Conservation (phyloP, 2,888 invertebrate species). For the Tetropium fuscum region DNA sequence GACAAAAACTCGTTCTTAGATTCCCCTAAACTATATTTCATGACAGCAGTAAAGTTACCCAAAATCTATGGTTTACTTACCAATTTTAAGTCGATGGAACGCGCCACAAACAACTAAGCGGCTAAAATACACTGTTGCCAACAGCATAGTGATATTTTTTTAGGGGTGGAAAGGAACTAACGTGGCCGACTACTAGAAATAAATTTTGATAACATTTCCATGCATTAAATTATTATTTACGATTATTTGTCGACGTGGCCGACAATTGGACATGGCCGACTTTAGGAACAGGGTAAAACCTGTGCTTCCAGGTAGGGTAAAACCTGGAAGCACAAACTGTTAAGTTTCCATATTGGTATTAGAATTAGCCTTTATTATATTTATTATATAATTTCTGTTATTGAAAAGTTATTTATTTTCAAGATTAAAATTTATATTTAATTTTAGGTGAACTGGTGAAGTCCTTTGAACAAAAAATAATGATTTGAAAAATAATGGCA, state of each 20-base stretch:
- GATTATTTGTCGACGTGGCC: slow-evolving; percentile 5
- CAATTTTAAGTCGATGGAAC: neutral
- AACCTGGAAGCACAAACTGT: too few relatives aligned
- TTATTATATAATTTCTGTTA: too few relatives aligned
- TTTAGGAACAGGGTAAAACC: too few relatives aligned
- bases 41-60: slow-evolving; percentile 3
- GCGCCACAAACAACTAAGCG: slow-evolving; percentile 2
- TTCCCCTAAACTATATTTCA: neutral
- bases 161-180: neutral
- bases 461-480: too few relatives aligned
- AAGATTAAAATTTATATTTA: too few relatives aligned
- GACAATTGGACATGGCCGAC: slow-evolving; percentile 21
- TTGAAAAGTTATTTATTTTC: too few relatives aligned
- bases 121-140: slow-evolving; percentile 14
- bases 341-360: too few relatives aligned
- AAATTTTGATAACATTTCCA: neutral
- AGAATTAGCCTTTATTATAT: too few relatives aligned
- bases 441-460: too few relatives aligned
- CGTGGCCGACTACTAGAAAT: slow-evolving; percentile 6
- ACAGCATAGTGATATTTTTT: neutral
- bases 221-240: slow-evolving; percentile 6
- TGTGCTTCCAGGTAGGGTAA: too few relatives aligned
- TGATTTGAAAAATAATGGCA: too few relatives aligned
- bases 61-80: slow-evolving; percentile 14
- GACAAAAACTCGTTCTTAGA: neutral